Evolutionary conservation across 2,888 invertebrate species (phyloP).

Genomic region (Trichopria drosophilae): DNA sequence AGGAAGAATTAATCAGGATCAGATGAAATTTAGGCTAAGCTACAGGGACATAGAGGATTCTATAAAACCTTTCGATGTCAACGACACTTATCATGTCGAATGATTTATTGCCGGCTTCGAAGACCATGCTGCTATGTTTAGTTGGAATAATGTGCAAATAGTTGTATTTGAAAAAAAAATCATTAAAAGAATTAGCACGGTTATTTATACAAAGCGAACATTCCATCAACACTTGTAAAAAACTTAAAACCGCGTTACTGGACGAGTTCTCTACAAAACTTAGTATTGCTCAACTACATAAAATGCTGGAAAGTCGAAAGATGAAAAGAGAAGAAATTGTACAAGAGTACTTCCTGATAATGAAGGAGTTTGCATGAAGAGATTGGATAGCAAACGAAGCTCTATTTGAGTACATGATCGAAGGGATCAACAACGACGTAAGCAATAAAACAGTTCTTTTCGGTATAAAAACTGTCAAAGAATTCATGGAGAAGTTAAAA

Average conservation of each 20-base stretch:
- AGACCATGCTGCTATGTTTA: constrained; percentile 19
- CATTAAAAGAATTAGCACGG: too few relatives aligned
- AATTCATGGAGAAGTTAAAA: constrained; percentile 9
- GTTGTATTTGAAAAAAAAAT: constrained; percentile 18
- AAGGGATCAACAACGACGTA: background rate
- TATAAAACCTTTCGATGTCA: constrained; percentile 12
- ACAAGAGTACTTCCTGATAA: constrained; percentile 14
- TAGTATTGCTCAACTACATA: constrained; percentile 5
- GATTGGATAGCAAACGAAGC: background rate
- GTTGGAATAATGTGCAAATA: constrained; percentile 21
- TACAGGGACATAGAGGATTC: constrained; percentile 15
- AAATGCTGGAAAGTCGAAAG: too few relatives aligned
- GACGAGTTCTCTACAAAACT: constrained; percentile 15
- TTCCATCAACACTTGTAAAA: constrained; percentile 7
- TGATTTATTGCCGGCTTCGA: constrained; percentile 29
- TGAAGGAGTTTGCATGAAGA: constrained; percentile 6
- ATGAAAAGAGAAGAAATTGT: constrained; percentile 11
- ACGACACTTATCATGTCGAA: constrained; percentile 14
- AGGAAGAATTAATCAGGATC: too few relatives aligned
- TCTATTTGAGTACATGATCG: constrained; percentile 8
- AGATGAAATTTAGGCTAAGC: constrained; percentile 2
- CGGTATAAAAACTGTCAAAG: constrained; percentile 1
- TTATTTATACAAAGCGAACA: constrained; percentile 12
- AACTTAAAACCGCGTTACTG: too few relatives aligned
- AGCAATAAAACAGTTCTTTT: constrained; percentile 8